Evolutionary conservation across 2,113 vertebrate species (phyloP), one percentile per base, ranked within the genome.

Genomic region (Corydoras maculifer): DNA sequence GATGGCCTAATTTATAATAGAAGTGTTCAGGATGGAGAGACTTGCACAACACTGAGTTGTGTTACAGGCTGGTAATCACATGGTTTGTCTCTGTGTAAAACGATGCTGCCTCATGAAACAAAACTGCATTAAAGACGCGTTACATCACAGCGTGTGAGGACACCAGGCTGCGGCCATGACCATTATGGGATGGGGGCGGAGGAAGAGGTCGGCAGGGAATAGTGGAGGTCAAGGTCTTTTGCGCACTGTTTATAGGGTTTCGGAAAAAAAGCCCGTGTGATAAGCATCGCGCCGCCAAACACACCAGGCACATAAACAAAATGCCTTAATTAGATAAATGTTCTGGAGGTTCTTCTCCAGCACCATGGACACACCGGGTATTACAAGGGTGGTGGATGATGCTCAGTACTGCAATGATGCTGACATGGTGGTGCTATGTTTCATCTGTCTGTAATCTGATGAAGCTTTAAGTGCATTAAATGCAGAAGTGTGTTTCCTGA

Each of bases 1-100:
- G 59, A 25, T 61, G 9, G 9, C n/a, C 49, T 70, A 70, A 55
- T 63, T 70, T 62, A 62, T 54, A 32, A 62, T 70, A 55, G 58
- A 58, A 68, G 55, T 62, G 49, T 62, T 54, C 62, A 9, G 49
- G 51, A 55, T 35, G 8, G 32, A 62, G 60, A 57, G 15, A 54
- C 51, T 72, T 57, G 18, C 53, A 64, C 30, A 64, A 30, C 53
- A 48, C 60, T 64, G 69, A 25, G 51, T 49, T 72, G 30, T 18
- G 55, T 63, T 71, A 55, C 60, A 57, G 13, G 49, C 43, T 51
- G 54, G 53, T 14, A 32, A 62, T 14, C 59, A 55, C 59, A 54
- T 62, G 43, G 30, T 62, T 62, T 18, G 50, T 32, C 30, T 6
- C 50, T 53, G 14, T 5, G 58, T 61, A 62, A 70, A 62, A 35